phyloP scores from a whole-genome alignment of 2,888 invertebrate species.

The Drosophila prostipennis region DNA sequence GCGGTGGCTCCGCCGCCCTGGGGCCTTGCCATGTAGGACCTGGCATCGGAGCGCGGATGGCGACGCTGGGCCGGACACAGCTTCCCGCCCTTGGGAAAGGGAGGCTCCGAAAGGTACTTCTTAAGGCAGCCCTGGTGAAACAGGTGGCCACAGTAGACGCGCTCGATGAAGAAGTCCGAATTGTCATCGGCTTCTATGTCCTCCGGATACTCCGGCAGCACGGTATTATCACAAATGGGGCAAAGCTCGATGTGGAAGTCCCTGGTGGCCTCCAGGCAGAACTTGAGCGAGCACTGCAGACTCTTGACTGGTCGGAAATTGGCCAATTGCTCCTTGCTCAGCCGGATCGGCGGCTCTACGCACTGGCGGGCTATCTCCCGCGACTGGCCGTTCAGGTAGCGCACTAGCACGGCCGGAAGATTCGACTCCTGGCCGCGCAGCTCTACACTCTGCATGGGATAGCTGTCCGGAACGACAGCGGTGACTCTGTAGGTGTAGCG shows the following conservation, averaged over 20 bases:
- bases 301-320: constrained; percentile 88
- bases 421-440: constrained; percentile 87
- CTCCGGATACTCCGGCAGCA: constrained; percentile 86
- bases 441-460: constrained; percentile 85
- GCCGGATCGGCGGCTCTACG: constrained; percentile 88
- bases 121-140: constrained; percentile 89
- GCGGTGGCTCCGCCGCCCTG: constrained; percentile 3
- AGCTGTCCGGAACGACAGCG: constrained; percentile 87
- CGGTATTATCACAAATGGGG: constrained; percentile 87
- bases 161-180: constrained; percentile 87
- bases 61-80: constrained; percentile 86
- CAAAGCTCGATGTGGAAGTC: constrained; percentile 87
- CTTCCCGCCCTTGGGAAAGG: constrained; percentile 90
- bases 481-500: constrained; percentile 87
- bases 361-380: constrained; percentile 89
- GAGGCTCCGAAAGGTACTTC: constrained; percentile 89
- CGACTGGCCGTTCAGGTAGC: constrained; percentile 88
- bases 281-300: constrained; percentile 86
- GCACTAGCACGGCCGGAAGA: constrained; percentile 87
- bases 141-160: constrained; percentile 90
- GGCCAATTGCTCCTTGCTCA: constrained; percentile 84
- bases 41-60: constrained; percentile 83
- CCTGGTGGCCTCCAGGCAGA: constrained; percentile 87
- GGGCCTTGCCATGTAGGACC: constrained; percentile 80
- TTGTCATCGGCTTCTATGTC: constrained; percentile 86